These are phyloP conservation scores for Sander vitreus DNA, from an alignment of 2,113 vertebrate genomes.

Conservation along the genomic window DNA sequence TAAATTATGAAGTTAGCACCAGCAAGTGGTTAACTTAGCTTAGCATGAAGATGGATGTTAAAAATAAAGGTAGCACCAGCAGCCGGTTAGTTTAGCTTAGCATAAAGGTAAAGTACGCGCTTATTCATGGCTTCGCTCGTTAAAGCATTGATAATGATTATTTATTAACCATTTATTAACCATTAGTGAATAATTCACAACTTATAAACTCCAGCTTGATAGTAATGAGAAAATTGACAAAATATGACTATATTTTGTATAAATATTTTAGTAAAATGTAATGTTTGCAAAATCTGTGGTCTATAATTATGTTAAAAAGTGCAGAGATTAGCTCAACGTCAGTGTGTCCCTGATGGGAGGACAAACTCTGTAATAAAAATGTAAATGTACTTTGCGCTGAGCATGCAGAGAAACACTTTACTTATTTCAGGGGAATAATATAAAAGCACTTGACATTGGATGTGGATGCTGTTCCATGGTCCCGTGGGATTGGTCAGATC, in stretches of 20 bases:
- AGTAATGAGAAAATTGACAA: background rate
- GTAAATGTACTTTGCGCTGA: slow-evolving; percentile 39
- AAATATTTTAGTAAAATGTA: background rate
- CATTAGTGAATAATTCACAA: background rate
- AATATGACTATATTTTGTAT: background rate
- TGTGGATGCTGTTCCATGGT: slow-evolving; percentile 41
- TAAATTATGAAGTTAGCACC: background rate
- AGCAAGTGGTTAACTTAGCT: background rate
- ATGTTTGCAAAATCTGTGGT: background rate
- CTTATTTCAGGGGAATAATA: slow-evolving; percentile 59
- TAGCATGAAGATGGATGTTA: background rate
- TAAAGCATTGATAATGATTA: background rate
- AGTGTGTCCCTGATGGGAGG: background rate
- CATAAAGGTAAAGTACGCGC: background rate
- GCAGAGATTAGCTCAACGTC: background rate
- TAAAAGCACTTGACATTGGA: slow-evolving; percentile 62
- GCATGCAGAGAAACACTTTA: slow-evolving; percentile 46
- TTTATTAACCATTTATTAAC: background rate
- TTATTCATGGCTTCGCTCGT: background rate
- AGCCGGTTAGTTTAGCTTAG: background rate
- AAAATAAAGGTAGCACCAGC: background rate
- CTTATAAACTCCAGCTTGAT: background rate
- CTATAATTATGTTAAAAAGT: background rate
- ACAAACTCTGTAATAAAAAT: slow-evolving; percentile 35
- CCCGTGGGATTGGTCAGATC: slow-evolving; percentile 60